These are phyloP conservation scores for Malurus splendens DNA, from an alignment of 2,797 vertebrate species.

Conservation along the genomic window DNA sequence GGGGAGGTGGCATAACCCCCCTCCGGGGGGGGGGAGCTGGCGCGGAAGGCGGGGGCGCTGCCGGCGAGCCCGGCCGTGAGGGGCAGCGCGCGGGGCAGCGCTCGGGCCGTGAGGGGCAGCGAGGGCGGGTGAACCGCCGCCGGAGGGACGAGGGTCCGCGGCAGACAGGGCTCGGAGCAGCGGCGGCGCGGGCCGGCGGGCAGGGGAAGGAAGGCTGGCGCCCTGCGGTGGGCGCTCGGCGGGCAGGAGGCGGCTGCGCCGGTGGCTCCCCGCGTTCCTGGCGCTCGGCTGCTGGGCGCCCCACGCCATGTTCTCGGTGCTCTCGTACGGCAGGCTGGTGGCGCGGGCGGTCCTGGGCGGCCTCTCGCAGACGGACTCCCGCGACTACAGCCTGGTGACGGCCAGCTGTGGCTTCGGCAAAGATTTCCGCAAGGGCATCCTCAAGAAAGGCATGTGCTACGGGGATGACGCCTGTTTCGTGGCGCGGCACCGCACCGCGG, in stretches of 20 bases:
- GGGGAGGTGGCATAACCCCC: not conserved
- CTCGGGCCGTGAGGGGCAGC: not conserved
- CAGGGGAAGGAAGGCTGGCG: not conserved
- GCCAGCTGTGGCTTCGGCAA: conserved; percentile 96
- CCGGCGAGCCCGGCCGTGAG: not conserved
- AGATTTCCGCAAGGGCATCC: conserved; percentile 95
- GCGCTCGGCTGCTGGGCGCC: conserved; percentile 70
- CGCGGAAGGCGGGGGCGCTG: not conserved
- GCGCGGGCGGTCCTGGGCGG: conserved; percentile 95
- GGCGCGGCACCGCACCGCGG: conserved; percentile 84
- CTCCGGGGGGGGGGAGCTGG: not conserved
- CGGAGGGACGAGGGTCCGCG: not conserved
- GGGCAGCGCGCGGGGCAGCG: not conserved
- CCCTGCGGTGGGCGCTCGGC: conserved; percentile 38
- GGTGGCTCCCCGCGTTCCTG: conserved; percentile 62
- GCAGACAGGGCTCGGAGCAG: not conserved
- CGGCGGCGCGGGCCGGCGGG: not conserved
- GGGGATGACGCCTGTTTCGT: conserved; percentile 96
- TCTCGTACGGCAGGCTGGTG: conserved; percentile 92
- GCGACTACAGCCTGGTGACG: conserved; percentile 94
- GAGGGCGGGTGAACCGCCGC: not conserved
- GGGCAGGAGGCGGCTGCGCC: conserved; percentile 67
- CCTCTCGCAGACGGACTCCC: conserved; percentile 93
- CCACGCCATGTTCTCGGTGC: conserved; percentile 92
- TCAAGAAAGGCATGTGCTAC: conserved; percentile 98